Conservation (phyloP, 2,797 vertebrate species). For the Austrolebias charrua region DNA sequence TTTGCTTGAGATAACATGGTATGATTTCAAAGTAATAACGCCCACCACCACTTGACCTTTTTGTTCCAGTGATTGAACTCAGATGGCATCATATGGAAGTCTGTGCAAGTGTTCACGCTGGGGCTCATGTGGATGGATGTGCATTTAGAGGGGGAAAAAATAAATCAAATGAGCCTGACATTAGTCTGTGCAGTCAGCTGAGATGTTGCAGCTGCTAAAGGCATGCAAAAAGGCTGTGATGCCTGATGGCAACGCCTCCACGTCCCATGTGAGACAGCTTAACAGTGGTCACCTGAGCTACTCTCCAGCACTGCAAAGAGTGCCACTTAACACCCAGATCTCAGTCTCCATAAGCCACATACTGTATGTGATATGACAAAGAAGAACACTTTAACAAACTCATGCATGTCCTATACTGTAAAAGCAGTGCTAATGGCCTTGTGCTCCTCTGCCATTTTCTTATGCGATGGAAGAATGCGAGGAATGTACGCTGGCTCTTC, state of each 20-base stretch:
- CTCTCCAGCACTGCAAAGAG: slow-evolving; percentile 28
- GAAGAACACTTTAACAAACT: slow-evolving; percentile 22
- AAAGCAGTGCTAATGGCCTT: slow-evolving; percentile 30
- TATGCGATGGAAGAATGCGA: slow-evolving; percentile 58
- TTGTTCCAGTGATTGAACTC: slow-evolving; percentile 36
- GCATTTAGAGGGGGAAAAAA: slow-evolving; percentile 15
- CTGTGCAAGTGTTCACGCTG: slow-evolving; percentile 5
- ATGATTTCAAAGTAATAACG: background rate
- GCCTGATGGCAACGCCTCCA: slow-evolving; percentile 40
- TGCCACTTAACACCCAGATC: slow-evolving; percentile 29
- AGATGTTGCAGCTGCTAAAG: slow-evolving; percentile 30
- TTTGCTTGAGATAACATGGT: background rate
- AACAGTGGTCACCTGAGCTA: slow-evolving; percentile 70
- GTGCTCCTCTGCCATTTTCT: slow-evolving; percentile 30
- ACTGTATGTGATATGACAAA: slow-evolving; percentile 33
- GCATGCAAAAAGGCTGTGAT: slow-evolving; percentile 18
- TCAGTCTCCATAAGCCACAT: slow-evolving; percentile 24
- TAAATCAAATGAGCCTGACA: slow-evolving; percentile 4
- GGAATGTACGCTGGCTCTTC: slow-evolving; percentile 75
- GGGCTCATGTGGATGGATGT: slow-evolving; percentile 29
- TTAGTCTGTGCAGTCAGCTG: slow-evolving; percentile 44
- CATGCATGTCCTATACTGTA: slow-evolving; percentile 29
- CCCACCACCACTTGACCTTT: background rate
- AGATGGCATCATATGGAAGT: slow-evolving; percentile 32
- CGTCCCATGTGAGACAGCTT: slow-evolving; percentile 76